These are phyloP conservation scores for Rhabdomys pumilio DNA, from an alignment of 2,797 vertebrate species.

Conservation along the genomic window DNA sequence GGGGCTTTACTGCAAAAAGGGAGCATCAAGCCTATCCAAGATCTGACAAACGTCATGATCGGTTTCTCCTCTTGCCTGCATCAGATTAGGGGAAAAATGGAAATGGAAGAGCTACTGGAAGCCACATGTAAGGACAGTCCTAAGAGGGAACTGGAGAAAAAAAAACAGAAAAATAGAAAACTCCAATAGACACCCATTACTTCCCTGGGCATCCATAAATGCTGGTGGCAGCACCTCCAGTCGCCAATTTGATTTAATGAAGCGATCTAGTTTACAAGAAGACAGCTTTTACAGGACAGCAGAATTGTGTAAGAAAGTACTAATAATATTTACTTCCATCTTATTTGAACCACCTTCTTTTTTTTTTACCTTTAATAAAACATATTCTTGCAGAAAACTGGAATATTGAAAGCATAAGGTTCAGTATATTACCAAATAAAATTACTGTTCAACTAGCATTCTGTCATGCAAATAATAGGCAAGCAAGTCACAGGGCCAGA, in stretches of 20 bases:
- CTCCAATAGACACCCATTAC: neutral
- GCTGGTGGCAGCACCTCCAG: neutral
- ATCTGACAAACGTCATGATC: neutral
- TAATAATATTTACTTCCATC: neutral
- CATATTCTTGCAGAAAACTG: neutral
- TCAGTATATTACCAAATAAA: neutral
- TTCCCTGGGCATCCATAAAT: neutral
- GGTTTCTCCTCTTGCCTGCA: neutral
- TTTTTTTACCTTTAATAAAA: neutral
- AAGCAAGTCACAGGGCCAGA: neutral
- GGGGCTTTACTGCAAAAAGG: neutral
- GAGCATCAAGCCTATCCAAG: neutral
- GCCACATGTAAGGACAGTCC: neutral
- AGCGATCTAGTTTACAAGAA: neutral
- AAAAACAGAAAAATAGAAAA: constrained; percentile 2
- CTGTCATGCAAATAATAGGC: neutral
- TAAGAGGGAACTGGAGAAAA: neutral
- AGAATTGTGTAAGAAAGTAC: neutral
- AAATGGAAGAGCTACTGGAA: neutral
- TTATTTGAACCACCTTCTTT: neutral
- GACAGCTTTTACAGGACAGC: neutral
- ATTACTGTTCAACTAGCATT: neutral
- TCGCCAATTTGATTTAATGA: neutral
- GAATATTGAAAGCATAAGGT: neutral
- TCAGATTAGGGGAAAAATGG: neutral